Conservation (phyloP, 2,888 invertebrate species). For the Thereva nobilitata region DNA sequence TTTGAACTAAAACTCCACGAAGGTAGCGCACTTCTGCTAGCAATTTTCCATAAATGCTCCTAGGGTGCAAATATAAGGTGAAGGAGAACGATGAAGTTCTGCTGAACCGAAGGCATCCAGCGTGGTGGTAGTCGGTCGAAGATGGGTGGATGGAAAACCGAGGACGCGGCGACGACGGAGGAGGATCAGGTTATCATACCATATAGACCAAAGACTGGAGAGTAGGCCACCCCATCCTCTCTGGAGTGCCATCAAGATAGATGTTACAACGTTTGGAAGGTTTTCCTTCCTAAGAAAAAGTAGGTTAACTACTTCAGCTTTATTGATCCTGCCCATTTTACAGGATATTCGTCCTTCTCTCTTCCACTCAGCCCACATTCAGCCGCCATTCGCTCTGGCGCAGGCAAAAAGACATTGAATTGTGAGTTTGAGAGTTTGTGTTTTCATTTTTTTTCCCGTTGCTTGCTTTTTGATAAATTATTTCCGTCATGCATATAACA, state of each 20-base stretch:
- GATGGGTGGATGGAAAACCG: no score
- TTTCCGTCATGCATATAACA: slow-evolving; percentile 24
- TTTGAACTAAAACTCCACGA: no score
- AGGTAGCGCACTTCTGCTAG: no score
- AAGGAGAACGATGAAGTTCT: no score
- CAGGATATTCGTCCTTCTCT: slow-evolving; percentile 20
- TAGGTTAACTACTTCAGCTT: slow-evolving; percentile 41
- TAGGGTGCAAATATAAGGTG: no score
- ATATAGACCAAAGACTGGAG: no score
- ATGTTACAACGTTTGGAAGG: slow-evolving; percentile 30
- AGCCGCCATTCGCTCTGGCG: slow-evolving; percentile 20
- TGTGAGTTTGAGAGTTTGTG: neutral
- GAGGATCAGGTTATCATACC: no score
- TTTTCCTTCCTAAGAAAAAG: slow-evolving; percentile 34
- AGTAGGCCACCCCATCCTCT: neutral
- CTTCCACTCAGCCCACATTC: neutral
- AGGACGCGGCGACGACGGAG: no score
- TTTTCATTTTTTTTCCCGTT: no score
- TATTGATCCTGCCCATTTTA: slow-evolving; percentile 37
- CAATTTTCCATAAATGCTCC: no score
- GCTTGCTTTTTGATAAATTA: slow-evolving; percentile 26
- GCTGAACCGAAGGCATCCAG: no score
- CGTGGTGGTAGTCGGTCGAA: no score
- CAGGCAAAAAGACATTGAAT: slow-evolving; percentile 20
- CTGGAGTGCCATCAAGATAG: slow-evolving; percentile 36